These are phyloP conservation scores for Polydrusus tereticollis DNA, from an alignment of 2,888 invertebrate genomes.

Conservation along the genomic window DNA sequence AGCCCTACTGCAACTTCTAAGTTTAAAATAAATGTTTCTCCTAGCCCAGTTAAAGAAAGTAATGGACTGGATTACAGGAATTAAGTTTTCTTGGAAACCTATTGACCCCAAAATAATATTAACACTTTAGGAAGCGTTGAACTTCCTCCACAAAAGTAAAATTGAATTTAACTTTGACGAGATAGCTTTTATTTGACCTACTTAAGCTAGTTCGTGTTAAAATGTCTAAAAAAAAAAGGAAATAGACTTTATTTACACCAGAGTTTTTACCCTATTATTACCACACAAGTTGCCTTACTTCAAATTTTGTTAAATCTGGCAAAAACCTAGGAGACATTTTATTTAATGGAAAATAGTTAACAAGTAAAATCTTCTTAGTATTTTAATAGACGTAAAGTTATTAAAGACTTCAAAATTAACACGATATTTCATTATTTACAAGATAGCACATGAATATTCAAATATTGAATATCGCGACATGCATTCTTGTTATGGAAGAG, in stretches of 20 bases:
- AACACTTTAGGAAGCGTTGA: slow-evolving; percentile 12
- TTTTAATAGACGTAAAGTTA: no score
- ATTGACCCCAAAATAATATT: slow-evolving; percentile 8
- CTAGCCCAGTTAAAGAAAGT: neutral
- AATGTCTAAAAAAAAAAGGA: slow-evolving; percentile 26
- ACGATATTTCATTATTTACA: no score
- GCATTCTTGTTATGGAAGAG: no score
- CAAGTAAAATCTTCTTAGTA: no score
- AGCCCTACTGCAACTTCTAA: no score
- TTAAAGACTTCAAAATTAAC: no score
- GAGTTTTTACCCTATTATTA: slow-evolving; percentile 38
- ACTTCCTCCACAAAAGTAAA: slow-evolving; percentile 22
- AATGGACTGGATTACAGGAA: neutral
- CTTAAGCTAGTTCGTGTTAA: slow-evolving; percentile 31
- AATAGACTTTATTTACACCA: slow-evolving; percentile 18
- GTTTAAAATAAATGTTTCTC: no score
- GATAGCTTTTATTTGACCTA: slow-evolving; percentile 20
- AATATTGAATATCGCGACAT: no score
- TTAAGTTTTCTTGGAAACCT: neutral
- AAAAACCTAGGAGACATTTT: no score
- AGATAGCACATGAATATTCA: no score
- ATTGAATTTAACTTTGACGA: slow-evolving; percentile 12
- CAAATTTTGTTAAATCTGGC: no score
- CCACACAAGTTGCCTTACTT: slow-evolving; percentile 18
- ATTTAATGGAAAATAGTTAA: no score